A percentile compares a stretch with the other conserved stretches of the same genome.
Evolutionary conservation across 1,140 invertebrate genomes (phyloP).

Genomic region (Ptiloglossa arizonensis): DNA sequence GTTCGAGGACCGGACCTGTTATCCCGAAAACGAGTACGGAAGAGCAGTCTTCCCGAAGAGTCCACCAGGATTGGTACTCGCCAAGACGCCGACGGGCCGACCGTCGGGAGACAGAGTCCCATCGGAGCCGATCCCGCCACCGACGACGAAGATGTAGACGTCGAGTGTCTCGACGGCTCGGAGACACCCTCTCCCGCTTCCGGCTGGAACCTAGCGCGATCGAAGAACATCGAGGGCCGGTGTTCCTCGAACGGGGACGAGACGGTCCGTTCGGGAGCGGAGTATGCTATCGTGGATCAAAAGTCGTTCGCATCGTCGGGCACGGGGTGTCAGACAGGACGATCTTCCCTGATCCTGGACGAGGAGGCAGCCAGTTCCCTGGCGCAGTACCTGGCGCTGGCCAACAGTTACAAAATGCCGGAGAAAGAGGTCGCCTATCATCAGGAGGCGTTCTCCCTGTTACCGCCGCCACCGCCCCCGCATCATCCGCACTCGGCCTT

Average conservation of each 20-base stretch:
- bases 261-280: slow-evolving; percentile 20
- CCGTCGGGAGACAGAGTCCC: slow-evolving; percentile 41
- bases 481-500: slow-evolving; percentile 79
- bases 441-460: slow-evolving; percentile 77
- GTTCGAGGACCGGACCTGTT: not conserved
- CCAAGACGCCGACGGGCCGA: slow-evolving; percentile 5
- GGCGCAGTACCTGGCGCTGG: slow-evolving; percentile 42
- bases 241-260: not conserved
- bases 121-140: slow-evolving; percentile 10
- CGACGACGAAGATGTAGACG: slow-evolving; percentile 46
- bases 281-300: slow-evolving; percentile 54
- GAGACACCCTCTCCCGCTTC: not conserved
- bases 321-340: slow-evolving; percentile 52
- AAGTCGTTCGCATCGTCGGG: slow-evolving; percentile 29
- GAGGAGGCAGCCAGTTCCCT: slow-evolving; percentile 31
- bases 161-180: slow-evolving; percentile 21
- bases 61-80: slow-evolving; percentile 26
- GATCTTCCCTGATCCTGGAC: slow-evolving; percentile 60
- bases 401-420: slow-evolving; percentile 72
- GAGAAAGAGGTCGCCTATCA: slow-evolving; percentile 81
- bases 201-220: not conserved
- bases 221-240: not conserved
- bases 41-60: not conserved
- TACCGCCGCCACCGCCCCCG: slow-evolving; percentile 78
- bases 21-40: not conserved